Evolutionary conservation across 1,140 invertebrate species (phyloP).

Genomic region (Halictus rubicundus): DNA sequence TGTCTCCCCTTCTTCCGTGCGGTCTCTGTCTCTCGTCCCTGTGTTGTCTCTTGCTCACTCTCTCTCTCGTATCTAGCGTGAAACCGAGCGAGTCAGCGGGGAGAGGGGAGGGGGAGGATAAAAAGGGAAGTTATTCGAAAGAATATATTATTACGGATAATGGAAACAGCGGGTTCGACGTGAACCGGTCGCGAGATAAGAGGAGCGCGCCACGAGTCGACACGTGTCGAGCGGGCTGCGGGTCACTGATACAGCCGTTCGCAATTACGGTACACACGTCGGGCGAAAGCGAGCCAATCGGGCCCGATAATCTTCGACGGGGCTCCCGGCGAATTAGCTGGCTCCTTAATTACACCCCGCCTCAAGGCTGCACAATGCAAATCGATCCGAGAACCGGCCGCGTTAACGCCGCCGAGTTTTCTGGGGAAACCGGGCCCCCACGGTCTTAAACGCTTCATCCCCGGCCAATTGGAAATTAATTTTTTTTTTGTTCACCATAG

Average conservation of each 20-base stretch:
- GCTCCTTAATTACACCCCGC: conserved; percentile 24
- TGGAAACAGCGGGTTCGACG: conserved; percentile 66
- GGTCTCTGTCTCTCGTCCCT: not conserved
- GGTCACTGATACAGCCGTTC: conserved; percentile 78
- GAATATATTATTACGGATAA: conserved; percentile 80
- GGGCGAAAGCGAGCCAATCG: conserved; percentile 41
- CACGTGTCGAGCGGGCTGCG: conserved; percentile 78
- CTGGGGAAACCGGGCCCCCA: no score
- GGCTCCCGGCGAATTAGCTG: conserved; percentile 25
- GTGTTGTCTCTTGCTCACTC: not conserved
- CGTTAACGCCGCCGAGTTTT: no score
- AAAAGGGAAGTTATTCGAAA: conserved; percentile 68
- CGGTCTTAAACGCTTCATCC: not conserved
- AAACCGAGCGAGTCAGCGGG: not conserved
- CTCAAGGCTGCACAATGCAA: conserved; percentile 9
- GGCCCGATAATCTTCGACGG: conserved; percentile 26
- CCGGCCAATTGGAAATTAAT: not conserved
- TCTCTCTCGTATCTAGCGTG: not conserved
- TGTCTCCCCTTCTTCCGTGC: conserved; percentile 39
- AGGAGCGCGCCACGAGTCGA: conserved; percentile 70
- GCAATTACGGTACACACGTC: conserved; percentile 71
- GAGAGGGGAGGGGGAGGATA: not conserved
- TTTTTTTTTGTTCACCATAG: not conserved
- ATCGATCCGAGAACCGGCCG: not conserved
- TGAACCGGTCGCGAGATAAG: conserved; percentile 72